Evolutionary conservation across 2,113 vertebrate species (phyloP).

Genomic region (Peromyscus maniculatus): DNA sequence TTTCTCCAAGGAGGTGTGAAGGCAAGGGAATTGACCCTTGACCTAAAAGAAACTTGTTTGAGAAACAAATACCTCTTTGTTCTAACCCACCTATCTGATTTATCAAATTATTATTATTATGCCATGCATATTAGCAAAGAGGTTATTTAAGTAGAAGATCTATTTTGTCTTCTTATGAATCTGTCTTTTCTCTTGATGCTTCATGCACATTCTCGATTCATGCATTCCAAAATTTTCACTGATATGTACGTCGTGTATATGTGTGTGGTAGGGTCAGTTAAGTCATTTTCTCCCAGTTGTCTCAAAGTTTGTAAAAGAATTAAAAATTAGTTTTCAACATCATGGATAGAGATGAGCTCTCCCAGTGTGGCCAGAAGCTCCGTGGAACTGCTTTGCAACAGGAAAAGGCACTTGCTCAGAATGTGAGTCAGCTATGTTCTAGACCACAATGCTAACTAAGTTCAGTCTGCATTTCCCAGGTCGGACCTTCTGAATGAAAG

Average conservation of each 20-base stretch:
- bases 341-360: not conserved
- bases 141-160: constrained; percentile 4
- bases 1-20: not conserved
- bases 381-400: not conserved
- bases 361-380: not conserved
- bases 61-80: not conserved
- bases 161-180: not conserved
- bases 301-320: not conserved
- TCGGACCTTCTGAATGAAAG: not conserved
- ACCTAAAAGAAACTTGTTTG: not conserved
- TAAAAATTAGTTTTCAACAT: not conserved
- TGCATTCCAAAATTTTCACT: not conserved
- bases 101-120: constrained; percentile 33
- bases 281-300: not conserved
- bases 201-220: not conserved
- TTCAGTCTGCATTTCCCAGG: not conserved
- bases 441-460: not conserved
- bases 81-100: not conserved
- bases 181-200: not conserved
- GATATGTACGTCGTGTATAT: not conserved
- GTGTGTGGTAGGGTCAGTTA: not conserved
- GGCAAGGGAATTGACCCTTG: not conserved
- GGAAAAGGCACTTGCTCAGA: not conserved
- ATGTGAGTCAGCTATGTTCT: not conserved
- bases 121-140: not conserved